Evolutionary conservation across 2,113 vertebrate species (phyloP).

Genomic region (Phaethornis superciliosus): DNA sequence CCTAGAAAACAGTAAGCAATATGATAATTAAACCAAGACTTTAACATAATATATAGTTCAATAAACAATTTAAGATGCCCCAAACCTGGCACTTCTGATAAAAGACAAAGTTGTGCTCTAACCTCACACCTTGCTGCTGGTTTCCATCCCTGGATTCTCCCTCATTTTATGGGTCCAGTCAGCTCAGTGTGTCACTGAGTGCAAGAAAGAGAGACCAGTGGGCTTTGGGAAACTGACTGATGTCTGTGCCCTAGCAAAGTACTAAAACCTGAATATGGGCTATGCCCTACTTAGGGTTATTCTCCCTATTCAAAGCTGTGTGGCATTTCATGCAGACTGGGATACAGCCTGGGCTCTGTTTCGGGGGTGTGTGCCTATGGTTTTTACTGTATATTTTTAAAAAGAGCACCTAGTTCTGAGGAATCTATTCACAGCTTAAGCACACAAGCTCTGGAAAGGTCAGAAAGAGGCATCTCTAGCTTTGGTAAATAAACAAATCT

Average conservation of each 20-base stretch:
- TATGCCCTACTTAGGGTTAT: background rate
- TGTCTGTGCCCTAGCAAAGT: background rate
- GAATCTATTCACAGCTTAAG: slow-evolving; percentile 57
- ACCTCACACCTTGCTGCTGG: background rate
- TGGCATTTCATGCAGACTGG: background rate
- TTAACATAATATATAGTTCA: background rate
- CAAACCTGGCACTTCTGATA: background rate
- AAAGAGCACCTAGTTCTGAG: slow-evolving; percentile 49
- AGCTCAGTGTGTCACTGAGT: background rate
- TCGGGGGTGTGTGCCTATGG: background rate
- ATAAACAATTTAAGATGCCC: background rate
- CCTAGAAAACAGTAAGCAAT: background rate
- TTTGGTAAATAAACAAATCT: slow-evolving; percentile 77
- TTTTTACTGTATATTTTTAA: slow-evolving; percentile 48
- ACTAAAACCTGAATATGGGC: background rate
- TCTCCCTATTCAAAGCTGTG: background rate
- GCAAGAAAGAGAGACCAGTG: background rate
- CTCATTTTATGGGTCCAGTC: background rate
- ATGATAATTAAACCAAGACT: background rate
- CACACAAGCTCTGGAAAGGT: slow-evolving; percentile 56
- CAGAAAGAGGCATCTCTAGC: slow-evolving; percentile 72
- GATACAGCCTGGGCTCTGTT: slow-evolving; percentile 8
- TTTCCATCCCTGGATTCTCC: background rate
- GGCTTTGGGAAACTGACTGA: slow-evolving; percentile 1
- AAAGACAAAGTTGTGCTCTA: background rate